Evolutionary conservation across 2,113 vertebrate genomes (phyloP).

Genomic region (Calidris pygmaea): DNA sequence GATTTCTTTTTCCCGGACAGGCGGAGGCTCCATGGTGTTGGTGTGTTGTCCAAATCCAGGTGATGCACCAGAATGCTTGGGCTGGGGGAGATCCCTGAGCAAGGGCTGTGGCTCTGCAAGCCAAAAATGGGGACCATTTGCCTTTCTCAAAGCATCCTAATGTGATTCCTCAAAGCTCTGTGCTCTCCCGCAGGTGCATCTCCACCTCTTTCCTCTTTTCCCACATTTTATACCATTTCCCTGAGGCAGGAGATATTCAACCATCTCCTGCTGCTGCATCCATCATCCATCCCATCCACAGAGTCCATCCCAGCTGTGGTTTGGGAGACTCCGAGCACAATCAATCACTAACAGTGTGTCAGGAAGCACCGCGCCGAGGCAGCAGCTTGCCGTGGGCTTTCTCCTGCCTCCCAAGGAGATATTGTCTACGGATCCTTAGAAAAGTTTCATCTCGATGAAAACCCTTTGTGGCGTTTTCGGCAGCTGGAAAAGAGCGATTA

Average conservation of each 20-base stretch:
- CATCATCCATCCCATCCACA: fast-evolving
- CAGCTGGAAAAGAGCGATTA: neutral
- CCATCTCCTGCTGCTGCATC: neutral
- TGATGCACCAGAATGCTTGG: too few relatives aligned
- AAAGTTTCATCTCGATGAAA: neutral
- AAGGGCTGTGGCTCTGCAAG: neutral
- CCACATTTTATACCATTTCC: neutral
- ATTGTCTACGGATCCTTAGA: neutral
- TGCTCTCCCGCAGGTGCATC: neutral
- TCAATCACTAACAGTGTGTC: fast-evolving
- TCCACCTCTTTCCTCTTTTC: neutral
- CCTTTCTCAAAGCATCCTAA: neutral
- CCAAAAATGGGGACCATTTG: neutral
- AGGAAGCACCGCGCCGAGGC: neutral
- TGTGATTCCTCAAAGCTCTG: fast-evolving
- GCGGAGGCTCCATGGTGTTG: fast-evolving
- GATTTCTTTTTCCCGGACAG: neutral
- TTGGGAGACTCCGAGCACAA: neutral
- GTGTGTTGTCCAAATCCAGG: fast-evolving
- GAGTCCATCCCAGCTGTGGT: fast-evolving
- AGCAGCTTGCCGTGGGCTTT: neutral
- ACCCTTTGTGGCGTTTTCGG: neutral
- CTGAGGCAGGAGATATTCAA: neutral
- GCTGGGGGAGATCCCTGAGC: neutral
- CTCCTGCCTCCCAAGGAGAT: neutral